Conservation (phyloP, 30 jellyfish, hydroid and myxozoan species). For the Turritopsis rubra region DNA sequence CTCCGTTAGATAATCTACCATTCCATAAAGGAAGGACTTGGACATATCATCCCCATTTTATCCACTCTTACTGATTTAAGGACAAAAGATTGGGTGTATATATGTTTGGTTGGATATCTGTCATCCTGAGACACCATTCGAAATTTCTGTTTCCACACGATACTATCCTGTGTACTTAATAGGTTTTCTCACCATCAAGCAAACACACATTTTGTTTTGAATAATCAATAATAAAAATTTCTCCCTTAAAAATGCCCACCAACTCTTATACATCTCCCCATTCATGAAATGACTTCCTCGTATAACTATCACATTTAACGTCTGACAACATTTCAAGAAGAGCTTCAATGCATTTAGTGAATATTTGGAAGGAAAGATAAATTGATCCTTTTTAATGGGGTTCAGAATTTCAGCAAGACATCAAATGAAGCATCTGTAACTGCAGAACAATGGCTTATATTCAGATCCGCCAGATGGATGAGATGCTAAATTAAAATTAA, state of each 20-base stretch:
- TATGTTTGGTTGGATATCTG: too few species aligned
- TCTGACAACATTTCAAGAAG: conserved; percentile 16
- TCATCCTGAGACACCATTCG: too few species aligned
- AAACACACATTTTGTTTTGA: not conserved
- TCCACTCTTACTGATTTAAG: too few species aligned
- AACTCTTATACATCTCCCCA: conserved; percentile 23
- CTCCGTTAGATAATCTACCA: too few species aligned
- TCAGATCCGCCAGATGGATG: conserved; percentile 15
- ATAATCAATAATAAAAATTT: not conserved
- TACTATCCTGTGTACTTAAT: not conserved
- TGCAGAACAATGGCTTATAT: conserved; percentile 31
- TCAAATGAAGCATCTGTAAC: conserved; percentile 29
- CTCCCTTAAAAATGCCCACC: not conserved
- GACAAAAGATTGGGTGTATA: too few species aligned
- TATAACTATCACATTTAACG: conserved; percentile 7
- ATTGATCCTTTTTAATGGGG: conserved; percentile 1
- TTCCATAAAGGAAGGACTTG: too few species aligned
- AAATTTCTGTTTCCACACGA: too few species aligned
- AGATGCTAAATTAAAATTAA: conserved; percentile 24
- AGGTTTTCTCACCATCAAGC: not conserved
- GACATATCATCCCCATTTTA: too few species aligned
- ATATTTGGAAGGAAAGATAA: conserved; percentile 30
- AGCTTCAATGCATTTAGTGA: conserved; percentile 17
- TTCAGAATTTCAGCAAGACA: not conserved
- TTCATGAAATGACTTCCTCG: conserved; percentile 23